Base-by-base conservation (phyloP, 2,888 invertebrate species). In the Lepidocyrtinus sp. region DNA sequence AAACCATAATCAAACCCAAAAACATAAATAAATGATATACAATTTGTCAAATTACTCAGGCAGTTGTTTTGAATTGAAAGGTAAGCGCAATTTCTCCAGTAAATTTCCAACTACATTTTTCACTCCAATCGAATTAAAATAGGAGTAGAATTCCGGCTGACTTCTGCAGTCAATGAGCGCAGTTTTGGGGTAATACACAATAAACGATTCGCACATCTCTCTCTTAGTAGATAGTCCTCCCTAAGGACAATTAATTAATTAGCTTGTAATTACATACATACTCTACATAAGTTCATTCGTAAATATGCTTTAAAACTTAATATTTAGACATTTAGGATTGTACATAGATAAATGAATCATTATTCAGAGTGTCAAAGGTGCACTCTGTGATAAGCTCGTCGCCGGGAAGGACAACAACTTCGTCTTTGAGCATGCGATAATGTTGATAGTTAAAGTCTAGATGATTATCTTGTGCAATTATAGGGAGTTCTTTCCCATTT, bases 131-230 rank as follows among this genome's bases (percentile, higher is more conserved):
- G 83, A 46, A 24, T 81, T 79, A 24, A 85, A 80, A 63, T 82
- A 85, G 19, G 82, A 76, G 25, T 82, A 80, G 25, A 85, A 82
- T 76, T 85, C 85, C 0, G 83, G 85, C 45, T 85, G 83, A 64
- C 95, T 95, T 88, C 94, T 94, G 87, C 96, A 96, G 0, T 94
- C 94, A 0, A 94, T 93, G 7, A 96, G 89, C 69, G 93, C 92
- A 0, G 94, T 94, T 75, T 94, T 91, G 0, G 96, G 96, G 88
- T 96, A 96, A 89, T 96, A 95, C 1, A 94, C 90, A 0, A 96
- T 91, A 88, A 95, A 95, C 0, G 95, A 94, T 2, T 96, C 89
- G 86, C 96, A 96, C 94, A 95, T 96, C 89, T 96, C 96, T 89
- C 96, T 94, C 75, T 92, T 91, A 0, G 94, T 94, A 0, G 95